Percentiles rank a stretch among this genome's conserved stretches.
phyloP scores from a whole-genome alignment of 2,888 invertebrate genomes.

The Sussaba pulchella region DNA sequence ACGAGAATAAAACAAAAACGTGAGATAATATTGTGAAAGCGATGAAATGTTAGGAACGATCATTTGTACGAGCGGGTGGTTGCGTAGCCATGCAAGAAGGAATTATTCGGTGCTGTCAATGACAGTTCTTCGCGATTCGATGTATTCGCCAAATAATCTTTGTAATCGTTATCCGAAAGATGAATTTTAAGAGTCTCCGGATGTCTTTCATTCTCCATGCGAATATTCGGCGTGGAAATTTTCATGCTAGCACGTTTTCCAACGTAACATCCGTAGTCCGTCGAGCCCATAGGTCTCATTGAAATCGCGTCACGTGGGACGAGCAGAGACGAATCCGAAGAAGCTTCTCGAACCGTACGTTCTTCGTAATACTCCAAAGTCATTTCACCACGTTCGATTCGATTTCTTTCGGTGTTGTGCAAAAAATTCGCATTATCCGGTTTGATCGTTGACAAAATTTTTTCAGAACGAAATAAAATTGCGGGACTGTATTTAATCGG shows the following conservation, averaged over 20 bases:
- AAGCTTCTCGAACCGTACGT: constrained; percentile 10
- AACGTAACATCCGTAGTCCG: neutral
- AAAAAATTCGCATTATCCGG: constrained; percentile 43
- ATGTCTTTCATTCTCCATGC: constrained; percentile 54
- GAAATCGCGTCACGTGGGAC: constrained; percentile 2
- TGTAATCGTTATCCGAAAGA: constrained; percentile 67
- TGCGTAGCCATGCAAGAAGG: constrained; percentile 76
- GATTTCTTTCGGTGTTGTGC: constrained; percentile 36
- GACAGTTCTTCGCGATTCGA: constrained; percentile 54
- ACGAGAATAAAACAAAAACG: neutral
- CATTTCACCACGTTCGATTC: constrained; percentile 22
- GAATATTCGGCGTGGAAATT: constrained; percentile 61
- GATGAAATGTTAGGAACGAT: constrained; percentile 49
- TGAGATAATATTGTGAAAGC: constrained; percentile 9
- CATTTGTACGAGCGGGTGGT: constrained; percentile 69
- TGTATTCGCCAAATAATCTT: constrained; percentile 60
- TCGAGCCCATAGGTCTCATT: constrained; percentile 15
- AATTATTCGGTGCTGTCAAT: constrained; percentile 67
- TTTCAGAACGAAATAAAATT: neutral
- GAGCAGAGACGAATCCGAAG: constrained; percentile 36
- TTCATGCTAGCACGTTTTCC: constrained; percentile 47
- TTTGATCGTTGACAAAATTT: constrained; percentile 20
- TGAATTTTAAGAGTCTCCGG: constrained; percentile 65
- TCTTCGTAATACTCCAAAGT: neutral
- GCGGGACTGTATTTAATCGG: constrained; percentile 3